Conservation (phyloP, 2,797 vertebrate genomes). For the Macropodus opercularis region DNA sequence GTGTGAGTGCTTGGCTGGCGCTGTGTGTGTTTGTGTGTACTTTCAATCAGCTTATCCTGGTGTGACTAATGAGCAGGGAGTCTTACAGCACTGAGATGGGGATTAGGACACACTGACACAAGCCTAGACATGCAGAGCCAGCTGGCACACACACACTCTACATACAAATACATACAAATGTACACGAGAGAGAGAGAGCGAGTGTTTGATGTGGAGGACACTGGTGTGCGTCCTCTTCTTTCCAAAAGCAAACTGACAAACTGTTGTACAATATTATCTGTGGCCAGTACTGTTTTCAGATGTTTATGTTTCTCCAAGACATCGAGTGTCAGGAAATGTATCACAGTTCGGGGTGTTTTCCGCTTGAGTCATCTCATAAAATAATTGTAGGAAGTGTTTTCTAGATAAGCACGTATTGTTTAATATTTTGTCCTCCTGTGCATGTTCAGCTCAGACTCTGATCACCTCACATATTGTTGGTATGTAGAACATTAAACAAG, state of each 20-base stretch:
- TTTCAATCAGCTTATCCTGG: conserved; percentile 62
- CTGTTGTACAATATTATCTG: too few species aligned
- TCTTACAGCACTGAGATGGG: conserved; percentile 59
- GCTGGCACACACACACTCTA: conserved; percentile 38
- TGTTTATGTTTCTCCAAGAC: neutral
- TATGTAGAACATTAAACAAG: neutral
- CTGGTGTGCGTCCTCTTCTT: conserved; percentile 5
- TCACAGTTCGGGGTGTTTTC: neutral
- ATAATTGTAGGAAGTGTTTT: conserved; percentile 9
- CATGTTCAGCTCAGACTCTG: too few species aligned
- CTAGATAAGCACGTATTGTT: neutral
- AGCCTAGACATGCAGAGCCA: conserved; percentile 61
- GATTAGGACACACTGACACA: conserved; percentile 70
- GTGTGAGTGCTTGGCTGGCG: neutral
- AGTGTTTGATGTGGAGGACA: neutral
- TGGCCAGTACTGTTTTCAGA: too few species aligned
- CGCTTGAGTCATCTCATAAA: neutral
- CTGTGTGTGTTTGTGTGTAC: neutral
- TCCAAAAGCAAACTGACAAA: too few species aligned
- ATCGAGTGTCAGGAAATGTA: neutral
- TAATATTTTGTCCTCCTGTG: neutral
- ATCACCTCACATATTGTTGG: neutral
- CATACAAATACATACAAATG: neutral
- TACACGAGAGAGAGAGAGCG: neutral
- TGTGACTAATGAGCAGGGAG: conserved; percentile 73